phyloP scores from a whole-genome alignment of 2,888 invertebrate species.

The Drosophila meridiana region DNA sequence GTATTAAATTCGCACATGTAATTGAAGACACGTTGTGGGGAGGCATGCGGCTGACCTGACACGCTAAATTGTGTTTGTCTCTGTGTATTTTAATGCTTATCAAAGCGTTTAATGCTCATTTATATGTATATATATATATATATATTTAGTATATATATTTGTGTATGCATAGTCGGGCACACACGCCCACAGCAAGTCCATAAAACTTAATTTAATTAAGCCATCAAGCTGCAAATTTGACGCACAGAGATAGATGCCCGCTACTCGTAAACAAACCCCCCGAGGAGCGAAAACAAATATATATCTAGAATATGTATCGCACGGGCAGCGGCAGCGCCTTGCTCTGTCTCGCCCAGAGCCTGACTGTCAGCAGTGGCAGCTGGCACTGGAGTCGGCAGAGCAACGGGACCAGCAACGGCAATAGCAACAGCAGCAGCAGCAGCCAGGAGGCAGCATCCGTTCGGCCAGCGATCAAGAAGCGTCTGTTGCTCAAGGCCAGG shows the following conservation, averaged over 20 bases:
- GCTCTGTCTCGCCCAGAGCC: constrained; percentile 38
- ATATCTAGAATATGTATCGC: constrained; percentile 38
- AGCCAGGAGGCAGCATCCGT: not conserved
- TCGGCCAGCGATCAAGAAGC: constrained; percentile 5
- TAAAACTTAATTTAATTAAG: constrained; percentile 53
- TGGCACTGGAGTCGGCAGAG: constrained; percentile 17
- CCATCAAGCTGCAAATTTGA: constrained; percentile 38
- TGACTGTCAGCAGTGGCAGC: constrained; percentile 22
- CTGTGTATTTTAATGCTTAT: constrained; percentile 33
- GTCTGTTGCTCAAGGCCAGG: constrained; percentile 41
- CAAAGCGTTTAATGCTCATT: constrained; percentile 31
- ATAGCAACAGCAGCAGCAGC: not conserved
- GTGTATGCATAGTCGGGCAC: not conserved
- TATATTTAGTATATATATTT: not conserved
- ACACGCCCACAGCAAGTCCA: constrained; percentile 24
- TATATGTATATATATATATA: not conserved
- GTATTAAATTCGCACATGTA: constrained; percentile 36
- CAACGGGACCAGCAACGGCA: constrained; percentile 1
- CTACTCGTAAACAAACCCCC: constrained; percentile 19
- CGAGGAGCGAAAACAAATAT: not conserved
- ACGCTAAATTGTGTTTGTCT: constrained; percentile 6
- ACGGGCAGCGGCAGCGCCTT: constrained; percentile 44
- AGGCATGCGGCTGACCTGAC: constrained; percentile 32
- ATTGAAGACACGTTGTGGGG: constrained; percentile 10
- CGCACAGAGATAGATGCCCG: constrained; percentile 23